Evolutionary conservation across 1,140 invertebrate genomes (phyloP).

Genomic region (Ostrea denselamellosa): DNA sequence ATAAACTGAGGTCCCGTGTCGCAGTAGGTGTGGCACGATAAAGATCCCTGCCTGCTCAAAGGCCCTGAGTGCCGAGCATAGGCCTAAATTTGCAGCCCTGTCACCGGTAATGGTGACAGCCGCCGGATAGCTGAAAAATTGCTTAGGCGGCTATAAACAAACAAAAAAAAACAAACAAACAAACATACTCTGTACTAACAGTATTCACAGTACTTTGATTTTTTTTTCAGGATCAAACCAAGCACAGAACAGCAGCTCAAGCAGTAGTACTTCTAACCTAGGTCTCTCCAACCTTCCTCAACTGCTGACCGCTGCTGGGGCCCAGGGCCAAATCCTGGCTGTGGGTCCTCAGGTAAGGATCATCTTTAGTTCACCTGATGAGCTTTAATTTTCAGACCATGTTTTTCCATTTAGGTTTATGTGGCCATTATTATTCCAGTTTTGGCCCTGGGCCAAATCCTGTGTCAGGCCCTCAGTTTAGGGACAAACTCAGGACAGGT

Average conservation of each 20-base stretch:
- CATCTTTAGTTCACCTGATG: neutral
- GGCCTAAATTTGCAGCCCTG: too few relatives aligned
- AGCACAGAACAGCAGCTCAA: slow-evolving; percentile 37
- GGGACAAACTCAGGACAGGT: neutral
- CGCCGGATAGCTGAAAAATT: too few relatives aligned
- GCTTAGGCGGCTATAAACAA: too few relatives aligned
- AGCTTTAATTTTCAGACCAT: too few relatives aligned
- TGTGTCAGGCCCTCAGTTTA: neutral
- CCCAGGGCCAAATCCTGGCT: slow-evolving; percentile 83
- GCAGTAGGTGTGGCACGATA: too few relatives aligned
- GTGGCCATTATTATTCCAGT: too few relatives aligned
- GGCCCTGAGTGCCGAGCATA: too few relatives aligned
- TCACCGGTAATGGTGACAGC: too few relatives aligned
- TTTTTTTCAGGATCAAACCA: slow-evolving; percentile 22
- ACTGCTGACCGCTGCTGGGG: slow-evolving; percentile 80
- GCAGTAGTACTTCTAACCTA: slow-evolving; percentile 57
- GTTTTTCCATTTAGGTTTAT: too few relatives aligned
- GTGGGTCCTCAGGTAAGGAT: slow-evolving; percentile 78
- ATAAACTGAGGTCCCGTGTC: too few relatives aligned
- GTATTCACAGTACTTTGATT: slow-evolving; percentile 21
- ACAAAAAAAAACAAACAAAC: too few relatives aligned
- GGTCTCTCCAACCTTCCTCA: slow-evolving; percentile 81
- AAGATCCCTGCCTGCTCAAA: too few relatives aligned
- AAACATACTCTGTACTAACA: neutral
- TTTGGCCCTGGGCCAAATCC: neutral